Evolutionary conservation across 2,113 vertebrate genomes (phyloP), one percentile per base, ranked within the genome.

Genomic region (Etheostoma spectabile): DNA sequence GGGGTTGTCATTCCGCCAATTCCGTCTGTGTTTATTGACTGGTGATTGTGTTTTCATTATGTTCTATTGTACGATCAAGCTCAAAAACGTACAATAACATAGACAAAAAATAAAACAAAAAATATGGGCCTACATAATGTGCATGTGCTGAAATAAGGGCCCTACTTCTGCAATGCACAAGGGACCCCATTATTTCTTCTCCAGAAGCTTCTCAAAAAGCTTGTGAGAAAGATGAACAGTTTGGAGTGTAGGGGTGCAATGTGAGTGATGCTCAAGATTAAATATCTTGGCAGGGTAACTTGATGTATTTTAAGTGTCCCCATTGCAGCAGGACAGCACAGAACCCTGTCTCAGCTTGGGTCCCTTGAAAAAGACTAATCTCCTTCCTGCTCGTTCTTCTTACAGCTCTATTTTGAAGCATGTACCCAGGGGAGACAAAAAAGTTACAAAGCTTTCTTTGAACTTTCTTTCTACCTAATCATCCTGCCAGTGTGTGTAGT

Each of bases 401-500:
- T 35, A 82, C 27, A 38, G 10, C 61, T 46, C 21, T 61, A 27
- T 80, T 89, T 80, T 78, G 64, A 60, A 74, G 67, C 56, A 0
- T 10, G 8, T 30, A 53, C 64, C 24, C 35, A 59, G 12, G 48
- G 48, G 22, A 66, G 24, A 83, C 35, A 79, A 67, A 66, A 78
- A 61, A 62, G 35, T 65, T 79, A 22, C 71, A 64, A 63, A 30
- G 49, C 49, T 38, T 80, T 55, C 82, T 75, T 79, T 86, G 79
- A 78, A 84, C 35, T 75, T 27, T 77, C 60, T 65, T 69, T 60
- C 35, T 15, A 30, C 48, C 56, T 46, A 74, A 80, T 77, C 68
- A 74, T 64, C 49, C 22, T 46, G 49, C 7, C 22, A 16, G 15
- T 45, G n/a, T 38, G 16, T 22, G 18, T 51, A 18, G 19, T 49